Evolutionary conservation across 2,888 invertebrate species (phyloP).

Genomic region (Drosophila macrospina): DNA sequence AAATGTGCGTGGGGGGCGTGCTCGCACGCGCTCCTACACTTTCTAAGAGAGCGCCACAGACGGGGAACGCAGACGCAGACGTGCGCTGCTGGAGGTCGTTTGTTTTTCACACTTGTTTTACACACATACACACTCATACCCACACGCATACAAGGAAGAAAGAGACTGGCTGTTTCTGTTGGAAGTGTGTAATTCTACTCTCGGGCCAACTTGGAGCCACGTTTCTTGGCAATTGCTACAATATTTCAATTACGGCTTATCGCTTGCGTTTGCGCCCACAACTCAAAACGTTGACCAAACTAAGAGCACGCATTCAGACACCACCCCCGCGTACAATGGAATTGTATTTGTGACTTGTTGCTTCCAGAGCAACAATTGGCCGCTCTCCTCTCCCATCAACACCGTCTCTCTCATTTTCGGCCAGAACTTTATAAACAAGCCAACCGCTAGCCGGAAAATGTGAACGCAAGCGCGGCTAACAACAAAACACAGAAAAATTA

Average conservation of each 20-base stretch:
- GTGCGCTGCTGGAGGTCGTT: conserved; percentile 75
- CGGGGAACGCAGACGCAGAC: conserved; percentile 26
- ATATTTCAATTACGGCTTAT: conserved; percentile 69
- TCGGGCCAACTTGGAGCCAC: conserved; percentile 71
- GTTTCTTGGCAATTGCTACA: conserved; percentile 55
- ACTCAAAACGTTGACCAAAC: conserved; percentile 37
- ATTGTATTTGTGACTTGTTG: conserved; percentile 61
- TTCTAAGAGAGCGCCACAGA: conserved; percentile 65
- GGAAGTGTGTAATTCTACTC: conserved; percentile 59
- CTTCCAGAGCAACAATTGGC: conserved; percentile 74
- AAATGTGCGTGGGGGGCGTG: conserved; percentile 72
- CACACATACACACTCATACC: conserved; percentile 33
- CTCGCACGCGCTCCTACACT: conserved; percentile 57
- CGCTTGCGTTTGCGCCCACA: conserved; percentile 59
- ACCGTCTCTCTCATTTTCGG: conserved; percentile 26
- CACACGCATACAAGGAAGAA: conserved; percentile 39
- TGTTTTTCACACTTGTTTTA: conserved; percentile 79
- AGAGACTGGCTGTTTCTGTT: conserved; percentile 41
- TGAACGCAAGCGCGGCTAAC: conserved; percentile 17
- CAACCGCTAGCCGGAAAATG: conserved; percentile 63
- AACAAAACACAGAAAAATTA: conserved; percentile 47
- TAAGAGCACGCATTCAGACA: conserved; percentile 21
- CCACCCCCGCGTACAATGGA: conserved; percentile 11
- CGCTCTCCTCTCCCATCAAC: conserved; percentile 30
- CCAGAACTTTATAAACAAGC: conserved; percentile 64